These are phyloP conservation scores for Triplophysa tibetana DNA, from an alignment of 2,113 vertebrate genomes.

Conservation along the genomic window DNA sequence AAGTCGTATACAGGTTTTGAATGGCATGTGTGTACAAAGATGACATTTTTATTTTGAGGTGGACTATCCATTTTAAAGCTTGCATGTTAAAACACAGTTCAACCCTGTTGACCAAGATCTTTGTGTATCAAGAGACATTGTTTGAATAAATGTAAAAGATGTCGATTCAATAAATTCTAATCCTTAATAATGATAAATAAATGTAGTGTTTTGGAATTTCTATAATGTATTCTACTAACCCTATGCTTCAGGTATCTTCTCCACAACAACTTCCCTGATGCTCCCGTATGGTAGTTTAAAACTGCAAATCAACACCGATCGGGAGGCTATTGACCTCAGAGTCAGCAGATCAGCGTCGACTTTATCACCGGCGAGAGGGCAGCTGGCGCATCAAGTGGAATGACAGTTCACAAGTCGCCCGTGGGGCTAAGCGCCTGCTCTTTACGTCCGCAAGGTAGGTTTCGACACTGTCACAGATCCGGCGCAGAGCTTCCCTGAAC, in stretches of 20 bases:
- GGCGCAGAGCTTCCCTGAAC: conserved; percentile 40
- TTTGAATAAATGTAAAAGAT: too few relatives aligned
- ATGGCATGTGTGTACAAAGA: too few relatives aligned
- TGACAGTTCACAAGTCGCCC: conserved; percentile 61
- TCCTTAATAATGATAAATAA: too few relatives aligned
- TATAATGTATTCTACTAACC: too few relatives aligned
- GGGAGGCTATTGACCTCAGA: not conserved
- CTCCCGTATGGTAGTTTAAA: not conserved
- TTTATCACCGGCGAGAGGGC: conserved; percentile 33
- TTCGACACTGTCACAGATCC: conserved; percentile 56
- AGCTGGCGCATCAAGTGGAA: conserved; percentile 29
- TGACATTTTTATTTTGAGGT: too few relatives aligned
- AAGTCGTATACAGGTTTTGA: too few relatives aligned
- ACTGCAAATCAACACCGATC: conserved; percentile 7
- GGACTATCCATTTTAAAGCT: not conserved
- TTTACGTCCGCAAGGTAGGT: conserved; percentile 63
- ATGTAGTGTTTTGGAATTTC: too few relatives aligned
- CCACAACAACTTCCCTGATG: not conserved
- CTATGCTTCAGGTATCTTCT: too few relatives aligned
- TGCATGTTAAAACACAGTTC: too few relatives aligned
- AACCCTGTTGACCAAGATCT: too few relatives aligned
- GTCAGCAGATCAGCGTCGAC: conserved; percentile 29
- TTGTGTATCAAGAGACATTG: too few relatives aligned
- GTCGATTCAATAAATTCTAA: too few relatives aligned
- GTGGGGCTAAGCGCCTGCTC: conserved; percentile 56